phyloP scores from a whole-genome alignment of 2,113 vertebrate genomes.

The Neofelis nebulosa region DNA sequence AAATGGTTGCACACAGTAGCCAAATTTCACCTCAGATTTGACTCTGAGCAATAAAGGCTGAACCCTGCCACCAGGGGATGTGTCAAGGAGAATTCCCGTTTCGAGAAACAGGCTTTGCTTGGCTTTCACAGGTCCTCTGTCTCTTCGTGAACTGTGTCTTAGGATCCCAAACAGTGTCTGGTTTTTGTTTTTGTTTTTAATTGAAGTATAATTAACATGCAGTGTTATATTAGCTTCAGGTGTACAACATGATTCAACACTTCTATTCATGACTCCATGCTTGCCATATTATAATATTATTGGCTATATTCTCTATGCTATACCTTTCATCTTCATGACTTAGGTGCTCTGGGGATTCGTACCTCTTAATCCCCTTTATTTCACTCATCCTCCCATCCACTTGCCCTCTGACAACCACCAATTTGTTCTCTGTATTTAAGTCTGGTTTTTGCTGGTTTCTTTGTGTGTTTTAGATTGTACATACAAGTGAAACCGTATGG shows the following conservation, averaged over 20 bases:
- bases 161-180: not conserved
- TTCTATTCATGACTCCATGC: not conserved
- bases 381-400: not conserved
- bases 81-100: not conserved
- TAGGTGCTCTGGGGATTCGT: not conserved
- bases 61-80: not conserved
- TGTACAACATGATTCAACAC: not conserved
- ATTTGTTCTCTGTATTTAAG: not conserved
- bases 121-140: not conserved
- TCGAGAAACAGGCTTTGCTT: not conserved
- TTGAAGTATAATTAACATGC: not conserved
- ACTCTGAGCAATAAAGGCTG: not conserved
- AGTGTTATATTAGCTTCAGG: not conserved
- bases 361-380: not conserved
- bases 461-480: not conserved
- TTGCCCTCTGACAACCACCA: not conserved
- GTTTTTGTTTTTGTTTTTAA: not conserved
- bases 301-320: not conserved
- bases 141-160: not conserved
- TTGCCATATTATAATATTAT: not conserved
- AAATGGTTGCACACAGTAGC: not conserved
- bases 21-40: not conserved
- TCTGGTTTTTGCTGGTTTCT: not conserved
- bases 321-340: not conserved
- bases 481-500: not conserved